A percentile compares a stretch with the other conserved stretches of the same genome.
Conservation (phyloP, 2,888 invertebrate genomes). For the Exephanes ischioxanthus region DNA sequence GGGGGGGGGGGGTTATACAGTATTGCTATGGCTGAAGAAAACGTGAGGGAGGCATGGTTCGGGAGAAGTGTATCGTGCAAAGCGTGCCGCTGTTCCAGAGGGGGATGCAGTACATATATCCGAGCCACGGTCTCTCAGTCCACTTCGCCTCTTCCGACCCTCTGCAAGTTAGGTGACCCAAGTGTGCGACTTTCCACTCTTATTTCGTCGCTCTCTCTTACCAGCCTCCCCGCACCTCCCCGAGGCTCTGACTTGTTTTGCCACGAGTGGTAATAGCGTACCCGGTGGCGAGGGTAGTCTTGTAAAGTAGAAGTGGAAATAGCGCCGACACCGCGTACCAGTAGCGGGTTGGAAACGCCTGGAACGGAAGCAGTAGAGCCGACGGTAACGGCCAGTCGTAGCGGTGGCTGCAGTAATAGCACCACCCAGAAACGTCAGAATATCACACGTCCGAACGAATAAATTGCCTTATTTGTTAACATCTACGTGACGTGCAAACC, state of each 20-base stretch:
- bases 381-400: conserved; percentile 2
- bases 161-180: conserved; percentile 60
- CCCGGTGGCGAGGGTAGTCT: conserved; percentile 12
- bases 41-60: conserved; percentile 43
- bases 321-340: conserved; percentile 9
- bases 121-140: conserved; percentile 44
- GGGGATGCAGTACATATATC: conserved; percentile 17
- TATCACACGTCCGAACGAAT: conserved; percentile 51
- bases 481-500: conserved; percentile 57
- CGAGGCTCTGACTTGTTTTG: conserved; percentile 47
- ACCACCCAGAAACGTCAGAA: conserved; percentile 23
- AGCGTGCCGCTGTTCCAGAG: conserved; percentile 54
- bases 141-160: conserved; percentile 60
- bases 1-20: not conserved
- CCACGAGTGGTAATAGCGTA: conserved; percentile 10
- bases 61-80: conserved; percentile 52
- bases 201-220: conserved; percentile 55
- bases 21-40: conserved; percentile 32
- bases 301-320: conserved; percentile 20
- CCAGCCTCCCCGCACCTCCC: no score
- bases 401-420: not conserved
- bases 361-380: conserved; percentile 31
- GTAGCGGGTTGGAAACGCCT: conserved; percentile 15
- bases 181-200: conserved; percentile 64
- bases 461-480: conserved; percentile 62